These are phyloP conservation scores for Sclerurus mexicanus DNA, from an alignment of 2,113 vertebrate genomes.

Conservation along the genomic window DNA sequence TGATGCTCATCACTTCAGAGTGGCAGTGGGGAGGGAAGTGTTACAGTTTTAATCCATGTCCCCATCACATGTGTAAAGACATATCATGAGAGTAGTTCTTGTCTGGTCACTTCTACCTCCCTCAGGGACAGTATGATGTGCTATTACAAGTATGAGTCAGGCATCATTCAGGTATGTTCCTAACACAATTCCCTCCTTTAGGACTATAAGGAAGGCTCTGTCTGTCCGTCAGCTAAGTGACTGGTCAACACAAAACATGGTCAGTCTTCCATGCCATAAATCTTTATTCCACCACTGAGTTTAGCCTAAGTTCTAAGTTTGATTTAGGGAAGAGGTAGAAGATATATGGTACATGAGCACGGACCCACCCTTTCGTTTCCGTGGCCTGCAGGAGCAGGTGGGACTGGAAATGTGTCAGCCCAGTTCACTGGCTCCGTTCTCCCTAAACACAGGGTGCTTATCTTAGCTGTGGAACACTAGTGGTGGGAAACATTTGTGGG, in stretches of 20 bases:
- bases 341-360: accelerated
- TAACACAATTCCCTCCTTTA: background rate
- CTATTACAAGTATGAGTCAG: background rate
- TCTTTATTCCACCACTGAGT: background rate
- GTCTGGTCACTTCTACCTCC: background rate
- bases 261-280: background rate
- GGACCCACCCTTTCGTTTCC: background rate
- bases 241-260: background rate
- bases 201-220: background rate
- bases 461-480: background rate
- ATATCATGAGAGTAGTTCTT: background rate
- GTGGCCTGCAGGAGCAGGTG: background rate
- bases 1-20: background rate
- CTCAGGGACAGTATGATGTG: background rate
- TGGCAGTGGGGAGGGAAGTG: background rate
- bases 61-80: background rate
- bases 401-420: background rate
- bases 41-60: background rate
- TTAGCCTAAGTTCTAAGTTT: background rate
- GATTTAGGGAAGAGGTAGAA: background rate
- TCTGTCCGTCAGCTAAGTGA: background rate
- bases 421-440: background rate
- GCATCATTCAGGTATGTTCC: background rate
- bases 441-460: background rate
- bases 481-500: background rate